Percentiles rank a stretch among this genome's conserved stretches.
Evolutionary conservation across 1,140 invertebrate species (phyloP).

Genomic region (Mamestra configurata): DNA sequence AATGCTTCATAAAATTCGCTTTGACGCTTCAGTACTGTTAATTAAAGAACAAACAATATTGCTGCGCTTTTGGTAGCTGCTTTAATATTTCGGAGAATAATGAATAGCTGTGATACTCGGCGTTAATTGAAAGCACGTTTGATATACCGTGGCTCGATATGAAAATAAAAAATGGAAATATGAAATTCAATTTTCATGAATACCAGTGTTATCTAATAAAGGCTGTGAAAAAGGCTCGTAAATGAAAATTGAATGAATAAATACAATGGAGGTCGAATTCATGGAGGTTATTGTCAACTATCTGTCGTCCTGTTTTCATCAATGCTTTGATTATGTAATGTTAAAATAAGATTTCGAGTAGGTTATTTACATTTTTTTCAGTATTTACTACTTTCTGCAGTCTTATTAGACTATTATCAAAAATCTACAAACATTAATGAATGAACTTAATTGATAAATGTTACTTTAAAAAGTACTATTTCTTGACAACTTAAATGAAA

Average conservation of each 20-base stretch:
- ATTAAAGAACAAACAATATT: constrained; percentile 42
- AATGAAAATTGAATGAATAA: neutral
- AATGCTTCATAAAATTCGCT: constrained; percentile 36
- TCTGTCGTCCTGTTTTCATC: too few relatives aligned
- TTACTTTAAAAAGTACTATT: too few relatives aligned
- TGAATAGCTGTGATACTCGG: constrained; percentile 31
- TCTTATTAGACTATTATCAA: too few relatives aligned
- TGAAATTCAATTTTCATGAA: neutral
- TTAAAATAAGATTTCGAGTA: too few relatives aligned
- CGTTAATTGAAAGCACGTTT: constrained; percentile 26
- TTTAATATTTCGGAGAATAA: constrained; percentile 33
- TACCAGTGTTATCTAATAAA: neutral
- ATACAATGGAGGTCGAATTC: neutral
- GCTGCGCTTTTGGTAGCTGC: constrained; percentile 6
- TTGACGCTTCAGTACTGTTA: constrained; percentile 33
- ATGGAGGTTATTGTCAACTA: neutral
- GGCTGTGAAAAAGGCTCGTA: neutral
- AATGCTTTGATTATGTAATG: too few relatives aligned
- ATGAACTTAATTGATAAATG: too few relatives aligned
- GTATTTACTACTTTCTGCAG: too few relatives aligned
- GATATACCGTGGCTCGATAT: constrained; percentile 10
- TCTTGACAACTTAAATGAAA: too few relatives aligned
- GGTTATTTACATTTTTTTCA: too few relatives aligned
- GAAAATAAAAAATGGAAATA: neutral
- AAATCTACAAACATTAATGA: too few relatives aligned